Evolutionary conservation across 2,888 invertebrate genomes (phyloP).

Genomic region (Parnassius apollo): DNA sequence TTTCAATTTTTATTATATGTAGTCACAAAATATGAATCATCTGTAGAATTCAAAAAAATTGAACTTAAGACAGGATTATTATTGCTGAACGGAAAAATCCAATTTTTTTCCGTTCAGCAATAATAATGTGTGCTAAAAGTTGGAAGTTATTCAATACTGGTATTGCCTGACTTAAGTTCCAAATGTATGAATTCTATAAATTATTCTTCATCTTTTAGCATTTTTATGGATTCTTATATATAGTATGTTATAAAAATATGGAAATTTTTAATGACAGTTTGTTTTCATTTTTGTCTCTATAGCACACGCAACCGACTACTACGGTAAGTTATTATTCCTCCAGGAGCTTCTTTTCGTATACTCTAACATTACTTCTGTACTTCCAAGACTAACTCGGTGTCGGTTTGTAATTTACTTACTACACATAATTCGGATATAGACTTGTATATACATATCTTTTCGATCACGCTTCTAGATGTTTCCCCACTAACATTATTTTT

Average conservation of each 20-base stretch:
- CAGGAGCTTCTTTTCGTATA: conserved; percentile 67
- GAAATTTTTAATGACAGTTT: conserved; percentile 56
- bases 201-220: background rate
- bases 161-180: conserved; percentile 10
- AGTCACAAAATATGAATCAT: background rate
- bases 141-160: too few relatives aligned
- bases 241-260: conserved; percentile 26
- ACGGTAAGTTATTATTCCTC: conserved; percentile 97
- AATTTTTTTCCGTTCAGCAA: background rate
- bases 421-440: conserved; percentile 39
- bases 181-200: background rate
- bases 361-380: conserved; percentile 50
- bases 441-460: conserved; percentile 68
- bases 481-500: conserved; percentile 66
- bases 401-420: conserved; percentile 54
- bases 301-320: conserved; percentile 99
- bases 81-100: too few relatives aligned
- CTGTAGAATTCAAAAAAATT: background rate
- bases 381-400: conserved; percentile 41
- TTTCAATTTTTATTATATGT: conserved; percentile 29
- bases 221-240: conserved; percentile 25
- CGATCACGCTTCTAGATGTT: conserved; percentile 76
- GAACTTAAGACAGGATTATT: background rate
- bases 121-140: too few relatives aligned
- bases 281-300: conserved; percentile 74